These are phyloP conservation scores for Oxytorus armatus DNA, from an alignment of 2,888 invertebrate genomes.

Conservation along the genomic window DNA sequence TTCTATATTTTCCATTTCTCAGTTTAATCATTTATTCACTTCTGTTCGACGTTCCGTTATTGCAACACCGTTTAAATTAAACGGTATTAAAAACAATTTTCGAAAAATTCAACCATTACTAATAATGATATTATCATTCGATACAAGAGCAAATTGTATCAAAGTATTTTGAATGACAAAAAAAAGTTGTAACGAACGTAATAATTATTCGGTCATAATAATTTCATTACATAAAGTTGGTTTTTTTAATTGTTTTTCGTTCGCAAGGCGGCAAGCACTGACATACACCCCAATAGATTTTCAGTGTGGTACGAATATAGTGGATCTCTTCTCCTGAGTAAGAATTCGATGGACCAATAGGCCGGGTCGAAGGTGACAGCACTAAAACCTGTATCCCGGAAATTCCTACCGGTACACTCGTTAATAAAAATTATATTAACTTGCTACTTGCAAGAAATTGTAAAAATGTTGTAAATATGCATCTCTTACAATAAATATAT, in stretches of 20 bases:
- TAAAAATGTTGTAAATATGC: too few species aligned
- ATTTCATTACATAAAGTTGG: too few species aligned
- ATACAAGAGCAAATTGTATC: background rate
- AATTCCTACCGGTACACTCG: background rate
- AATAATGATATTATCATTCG: too few species aligned
- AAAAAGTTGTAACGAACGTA: too few species aligned
- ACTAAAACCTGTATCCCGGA: constrained; percentile 10
- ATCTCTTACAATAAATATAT: too few species aligned
- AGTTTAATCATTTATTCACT: constrained; percentile 14
- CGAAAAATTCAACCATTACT: too few species aligned
- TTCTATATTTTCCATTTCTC: constrained; percentile 3
- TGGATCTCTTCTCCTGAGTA: background rate
- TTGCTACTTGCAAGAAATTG: too few species aligned
- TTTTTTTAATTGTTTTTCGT: too few species aligned
- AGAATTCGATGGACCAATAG: constrained; percentile 29
- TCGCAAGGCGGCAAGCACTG: too few species aligned
- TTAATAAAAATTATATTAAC: constrained; percentile 16
- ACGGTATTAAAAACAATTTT: constrained; percentile 5
- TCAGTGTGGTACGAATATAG: background rate
- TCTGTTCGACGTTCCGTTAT: constrained; percentile 21
- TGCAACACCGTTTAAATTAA: background rate
- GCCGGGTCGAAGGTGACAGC: constrained; percentile 24
- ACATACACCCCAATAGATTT: background rate
- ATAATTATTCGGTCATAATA: too few species aligned
- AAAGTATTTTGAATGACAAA: too few species aligned